Conservation (phyloP, 2,113 vertebrate genomes). For the Trogon melanurus region DNA sequence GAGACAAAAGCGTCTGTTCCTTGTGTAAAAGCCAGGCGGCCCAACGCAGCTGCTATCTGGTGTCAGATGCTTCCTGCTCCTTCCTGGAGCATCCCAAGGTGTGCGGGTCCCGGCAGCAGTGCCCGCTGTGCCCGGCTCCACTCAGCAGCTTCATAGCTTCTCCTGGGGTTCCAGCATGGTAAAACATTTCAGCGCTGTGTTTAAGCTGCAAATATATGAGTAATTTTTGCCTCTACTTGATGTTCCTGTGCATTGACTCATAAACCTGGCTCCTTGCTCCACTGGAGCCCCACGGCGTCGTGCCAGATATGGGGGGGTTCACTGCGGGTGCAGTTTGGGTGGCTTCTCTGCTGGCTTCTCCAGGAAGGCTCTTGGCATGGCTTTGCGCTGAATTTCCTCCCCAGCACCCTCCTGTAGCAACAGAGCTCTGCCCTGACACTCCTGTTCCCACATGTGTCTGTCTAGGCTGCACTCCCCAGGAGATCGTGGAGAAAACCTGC, state of each 20-base stretch:
- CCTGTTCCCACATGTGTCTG: not conserved
- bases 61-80: not conserved
- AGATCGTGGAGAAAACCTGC: conserved; percentile 74
- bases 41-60: not conserved
- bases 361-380: not conserved
- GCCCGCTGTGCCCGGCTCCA: not conserved
- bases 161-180: not conserved
- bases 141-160: not conserved
- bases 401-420: not conserved
- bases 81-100: rapidly evolving
- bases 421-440: not conserved
- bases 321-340: not conserved
- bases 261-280: not conserved
- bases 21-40: rapidly evolving
- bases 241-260: not conserved
- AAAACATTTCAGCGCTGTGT: not conserved
- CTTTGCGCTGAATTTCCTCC: not conserved
- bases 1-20: not conserved
- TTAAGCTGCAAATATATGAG: conserved; percentile 4
- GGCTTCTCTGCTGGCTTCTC: not conserved
- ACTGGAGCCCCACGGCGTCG: not conserved
- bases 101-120: not conserved
- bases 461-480: conserved; percentile 59
- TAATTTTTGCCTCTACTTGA: not conserved
- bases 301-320: rapidly evolving